phyloP scores from a whole-genome alignment of 2,888 invertebrate species.

The Acleris holmiana region DNA sequence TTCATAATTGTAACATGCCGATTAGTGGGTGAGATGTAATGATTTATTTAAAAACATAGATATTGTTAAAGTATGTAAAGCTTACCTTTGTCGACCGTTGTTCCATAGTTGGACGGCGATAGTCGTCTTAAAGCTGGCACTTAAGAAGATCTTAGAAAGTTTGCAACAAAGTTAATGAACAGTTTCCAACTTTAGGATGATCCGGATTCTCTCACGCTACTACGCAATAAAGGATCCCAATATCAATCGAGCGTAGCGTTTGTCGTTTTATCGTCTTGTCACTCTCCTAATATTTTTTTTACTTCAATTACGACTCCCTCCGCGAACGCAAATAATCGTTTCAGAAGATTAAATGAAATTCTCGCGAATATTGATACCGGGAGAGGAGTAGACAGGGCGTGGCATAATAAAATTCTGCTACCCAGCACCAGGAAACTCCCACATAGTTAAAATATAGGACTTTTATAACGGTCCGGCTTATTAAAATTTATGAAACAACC shows the following conservation, averaged over 20 bases:
- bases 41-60: no score
- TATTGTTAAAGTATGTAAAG: no score
- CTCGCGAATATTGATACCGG: constrained; percentile 66
- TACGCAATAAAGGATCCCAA: constrained; percentile 72
- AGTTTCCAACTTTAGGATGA: constrained; percentile 40
- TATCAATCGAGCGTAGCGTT: constrained; percentile 74
- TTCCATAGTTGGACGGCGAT: no score
- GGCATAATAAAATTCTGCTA: constrained; percentile 38
- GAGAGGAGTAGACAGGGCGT: constrained; percentile 47
- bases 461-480: constrained; percentile 39
- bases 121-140: neutral
- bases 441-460: constrained; percentile 38
- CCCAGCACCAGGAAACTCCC: constrained; percentile 36
- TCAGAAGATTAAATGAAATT: constrained; percentile 71
- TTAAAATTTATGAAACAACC: constrained; percentile 39
- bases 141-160: constrained; percentile 4
- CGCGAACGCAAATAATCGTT: constrained; percentile 70
- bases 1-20: no score
- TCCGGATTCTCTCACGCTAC: constrained; percentile 61
- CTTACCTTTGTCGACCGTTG: no score
- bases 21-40: no score
- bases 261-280: constrained; percentile 79
- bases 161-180: neutral
- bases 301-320: constrained; percentile 72
- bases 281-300: constrained; percentile 71